Base-by-base conservation (phyloP, 1,140 invertebrate species). In the Drosophila repletoides region DNA sequence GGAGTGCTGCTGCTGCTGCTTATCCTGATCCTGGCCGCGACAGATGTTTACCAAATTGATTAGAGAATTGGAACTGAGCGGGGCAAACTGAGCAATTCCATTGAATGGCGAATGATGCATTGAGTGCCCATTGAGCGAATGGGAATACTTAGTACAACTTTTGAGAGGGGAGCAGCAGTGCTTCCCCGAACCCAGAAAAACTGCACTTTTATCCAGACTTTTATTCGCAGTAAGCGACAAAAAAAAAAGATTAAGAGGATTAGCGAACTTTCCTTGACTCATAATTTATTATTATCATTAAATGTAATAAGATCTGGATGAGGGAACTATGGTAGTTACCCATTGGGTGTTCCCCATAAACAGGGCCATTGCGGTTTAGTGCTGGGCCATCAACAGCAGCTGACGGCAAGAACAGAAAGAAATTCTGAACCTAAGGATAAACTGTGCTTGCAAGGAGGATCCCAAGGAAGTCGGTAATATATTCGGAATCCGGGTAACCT, bases 31-130 rank as follows among this genome's bases (percentile, higher is more conserved):
- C 59, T 41, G 67, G 52, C 58, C 46, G 40, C 80, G 80, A 84
- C 80, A 84, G 80, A 84, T 84, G 80, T 84, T 84, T 84, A 80
- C 80, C 75, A 80, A 84, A 86, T 84, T 84, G 80, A 84, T 84
- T 84, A 80, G 71, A 72, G 75, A 59, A 66, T 79, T 53, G 69
- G 75, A 59, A 66, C 74, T 53, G 59, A 26, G 29, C 49, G 26
- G 28, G 45, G n/a, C n/a, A 46, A 29, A 41, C 48, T 63, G 56
- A 45, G 49, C 45, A 48, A 55, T 68, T 28, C 76, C 28, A 69
- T 63, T 77, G 74, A 74, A 64, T 64, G n/a, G n/a, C 46, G 52
- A 66, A 55, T 58, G 77, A 73, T 67, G 67, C 63, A 75, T 83
- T 66, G 60, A 76, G 66, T 56, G 72, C 40, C 63, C 61, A 63